These are phyloP conservation scores for Achroia grisella DNA, from an alignment of 1,140 invertebrate species.

Conservation along the genomic window DNA sequence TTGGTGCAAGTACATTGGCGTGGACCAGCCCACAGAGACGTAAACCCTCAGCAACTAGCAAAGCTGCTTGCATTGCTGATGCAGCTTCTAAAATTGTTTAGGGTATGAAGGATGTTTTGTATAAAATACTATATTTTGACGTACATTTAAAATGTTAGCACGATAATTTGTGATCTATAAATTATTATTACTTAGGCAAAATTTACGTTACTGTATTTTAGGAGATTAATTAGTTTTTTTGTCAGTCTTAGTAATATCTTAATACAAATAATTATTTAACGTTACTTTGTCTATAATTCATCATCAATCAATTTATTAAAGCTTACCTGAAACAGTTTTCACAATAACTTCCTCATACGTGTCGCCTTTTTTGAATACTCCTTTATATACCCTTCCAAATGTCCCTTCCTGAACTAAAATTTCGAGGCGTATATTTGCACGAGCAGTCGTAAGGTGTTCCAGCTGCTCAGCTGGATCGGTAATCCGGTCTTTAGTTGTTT, in stretches of 20 bases:
- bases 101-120: too few relatives aligned
- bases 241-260: too few relatives aligned
- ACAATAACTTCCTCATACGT: constrained; percentile 87
- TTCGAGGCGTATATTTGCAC: constrained; percentile 78
- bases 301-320: too few relatives aligned
- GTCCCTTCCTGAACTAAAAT: constrained; percentile 85
- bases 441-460: constrained; percentile 77
- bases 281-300: too few relatives aligned
- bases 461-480: constrained; percentile 79
- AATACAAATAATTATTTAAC: too few relatives aligned
- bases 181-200: too few relatives aligned
- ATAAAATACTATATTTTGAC: too few relatives aligned
- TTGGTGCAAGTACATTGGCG: constrained; percentile 86
- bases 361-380: constrained; percentile 78
- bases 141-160: too few relatives aligned
- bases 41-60: constrained; percentile 88
- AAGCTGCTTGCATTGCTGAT: constrained; percentile 85
- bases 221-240: too few relatives aligned
- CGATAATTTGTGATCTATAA: too few relatives aligned
- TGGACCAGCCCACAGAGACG: constrained; percentile 88
- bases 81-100: constrained; percentile 81
- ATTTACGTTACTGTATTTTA: too few relatives aligned
- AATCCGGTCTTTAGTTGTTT: constrained; percentile 65
- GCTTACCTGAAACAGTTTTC: constrained; percentile 87
- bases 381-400: constrained; percentile 86